A percentile compares a stretch with the other conserved stretches of the same genome.
Conservation (phyloP, 2,113 vertebrate species). For the Coreoperca whiteheadi region DNA sequence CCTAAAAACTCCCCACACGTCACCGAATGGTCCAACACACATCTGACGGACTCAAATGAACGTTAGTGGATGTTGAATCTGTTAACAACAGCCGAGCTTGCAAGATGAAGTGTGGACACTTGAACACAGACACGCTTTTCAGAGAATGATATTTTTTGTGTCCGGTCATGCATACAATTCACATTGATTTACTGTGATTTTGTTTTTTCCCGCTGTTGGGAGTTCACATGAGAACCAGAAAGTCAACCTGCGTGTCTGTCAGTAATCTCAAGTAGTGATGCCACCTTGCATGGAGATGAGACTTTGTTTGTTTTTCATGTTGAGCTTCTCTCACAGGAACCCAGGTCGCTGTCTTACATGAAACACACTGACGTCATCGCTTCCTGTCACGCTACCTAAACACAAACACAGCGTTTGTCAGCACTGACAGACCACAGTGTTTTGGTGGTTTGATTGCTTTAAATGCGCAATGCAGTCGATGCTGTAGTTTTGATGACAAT, state of each 20-base stretch:
- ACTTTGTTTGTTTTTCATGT: constrained; percentile 51
- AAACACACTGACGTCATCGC: constrained; percentile 54
- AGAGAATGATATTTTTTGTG: neutral
- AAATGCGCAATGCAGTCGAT: neutral
- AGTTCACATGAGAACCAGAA: neutral
- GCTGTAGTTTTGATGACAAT: neutral
- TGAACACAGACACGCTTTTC: neutral
- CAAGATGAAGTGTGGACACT: neutral
- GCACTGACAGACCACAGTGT: constrained; percentile 25
- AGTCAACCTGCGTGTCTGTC: neutral
- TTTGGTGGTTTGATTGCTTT: constrained; percentile 34
- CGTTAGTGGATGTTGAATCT: neutral
- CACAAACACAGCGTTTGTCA: constrained; percentile 38
- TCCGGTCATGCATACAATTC: neutral
- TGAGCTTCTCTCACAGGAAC: constrained; percentile 13
- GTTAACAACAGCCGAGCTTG: neutral
- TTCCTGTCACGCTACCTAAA: constrained; percentile 62
- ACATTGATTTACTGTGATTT: neutral
- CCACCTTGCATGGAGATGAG: neutral
- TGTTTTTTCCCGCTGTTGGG: neutral
- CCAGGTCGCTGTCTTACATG: neutral
- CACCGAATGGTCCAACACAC: neutral
- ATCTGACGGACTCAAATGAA: neutral
- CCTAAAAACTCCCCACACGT: neutral
- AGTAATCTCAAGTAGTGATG: neutral